These are phyloP conservation scores for Artibeus jamaicensis DNA, from an alignment of 2,797 vertebrate genomes.

Conservation along the genomic window DNA sequence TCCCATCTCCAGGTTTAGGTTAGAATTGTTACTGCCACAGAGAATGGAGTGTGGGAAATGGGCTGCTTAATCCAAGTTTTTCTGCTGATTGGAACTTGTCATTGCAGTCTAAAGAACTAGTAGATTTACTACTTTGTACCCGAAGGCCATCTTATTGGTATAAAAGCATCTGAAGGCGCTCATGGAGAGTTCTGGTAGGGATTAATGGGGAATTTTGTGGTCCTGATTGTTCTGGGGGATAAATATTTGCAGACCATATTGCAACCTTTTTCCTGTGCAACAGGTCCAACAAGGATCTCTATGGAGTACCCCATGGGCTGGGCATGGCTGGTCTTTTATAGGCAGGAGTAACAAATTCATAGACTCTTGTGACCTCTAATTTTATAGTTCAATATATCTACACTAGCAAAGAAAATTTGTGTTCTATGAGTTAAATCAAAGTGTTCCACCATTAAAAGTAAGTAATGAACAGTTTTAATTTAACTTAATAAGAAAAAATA, in stretches of 20 bases:
- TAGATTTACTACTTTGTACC: not conserved
- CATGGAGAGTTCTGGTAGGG: not conserved
- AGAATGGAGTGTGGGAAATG: not conserved
- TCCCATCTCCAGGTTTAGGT: not conserved
- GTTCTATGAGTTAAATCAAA: not conserved
- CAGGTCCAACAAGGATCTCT: not conserved
- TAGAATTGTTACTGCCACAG: not conserved
- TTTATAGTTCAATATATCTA: not conserved
- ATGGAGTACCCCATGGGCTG: no score
- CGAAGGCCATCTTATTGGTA: not conserved
- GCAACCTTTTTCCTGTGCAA: not conserved
- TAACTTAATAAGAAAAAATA: conserved; percentile 14
- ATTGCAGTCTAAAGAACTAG: not conserved
- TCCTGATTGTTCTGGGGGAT: not conserved
- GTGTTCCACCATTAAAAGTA: not conserved
- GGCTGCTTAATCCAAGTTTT: not conserved
- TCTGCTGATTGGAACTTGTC: not conserved
- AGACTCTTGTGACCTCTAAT: not conserved
- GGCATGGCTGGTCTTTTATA: not conserved
- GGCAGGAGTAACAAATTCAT: not conserved
- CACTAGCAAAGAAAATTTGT: not conserved
- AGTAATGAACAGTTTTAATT: not conserved
- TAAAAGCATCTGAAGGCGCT: not conserved
- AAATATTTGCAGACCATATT: not conserved
- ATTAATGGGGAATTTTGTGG: not conserved